Conservation (phyloP, 2,797 vertebrate species). For the Tadarida brasiliensis region DNA sequence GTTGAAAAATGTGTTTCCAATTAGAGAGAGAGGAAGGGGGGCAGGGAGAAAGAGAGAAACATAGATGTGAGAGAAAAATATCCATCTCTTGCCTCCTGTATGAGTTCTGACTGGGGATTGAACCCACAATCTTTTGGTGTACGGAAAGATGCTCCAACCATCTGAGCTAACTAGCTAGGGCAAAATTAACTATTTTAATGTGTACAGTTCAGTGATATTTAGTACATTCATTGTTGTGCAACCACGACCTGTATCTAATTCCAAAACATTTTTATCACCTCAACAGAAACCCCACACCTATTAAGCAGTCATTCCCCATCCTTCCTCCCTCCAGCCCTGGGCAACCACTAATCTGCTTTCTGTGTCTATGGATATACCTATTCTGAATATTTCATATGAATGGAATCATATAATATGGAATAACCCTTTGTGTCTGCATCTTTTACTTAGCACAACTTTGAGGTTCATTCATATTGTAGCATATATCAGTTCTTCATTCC, state of each 20-base stretch:
- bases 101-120: background rate
- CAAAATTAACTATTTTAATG: no score
- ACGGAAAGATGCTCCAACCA: background rate
- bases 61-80: background rate
- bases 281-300: background rate
- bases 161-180: no score
- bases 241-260: background rate
- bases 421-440: background rate
- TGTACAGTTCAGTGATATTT: background rate
- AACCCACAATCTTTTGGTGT: background rate
- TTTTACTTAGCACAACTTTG: background rate
- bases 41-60: background rate
- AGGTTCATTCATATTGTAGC: background rate
- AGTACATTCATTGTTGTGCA: background rate
- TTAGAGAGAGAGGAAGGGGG: background rate
- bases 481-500: background rate
- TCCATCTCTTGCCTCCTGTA: background rate
- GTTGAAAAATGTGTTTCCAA: conserved; percentile 39
- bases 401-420: background rate
- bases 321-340: background rate
- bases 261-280: background rate
- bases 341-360: background rate
- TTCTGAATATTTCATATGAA: background rate
- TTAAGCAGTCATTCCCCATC: background rate
- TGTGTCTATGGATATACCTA: background rate